Evolutionary conservation across 2,797 vertebrate genomes (phyloP).

Genomic region (Zalophus californianus): DNA sequence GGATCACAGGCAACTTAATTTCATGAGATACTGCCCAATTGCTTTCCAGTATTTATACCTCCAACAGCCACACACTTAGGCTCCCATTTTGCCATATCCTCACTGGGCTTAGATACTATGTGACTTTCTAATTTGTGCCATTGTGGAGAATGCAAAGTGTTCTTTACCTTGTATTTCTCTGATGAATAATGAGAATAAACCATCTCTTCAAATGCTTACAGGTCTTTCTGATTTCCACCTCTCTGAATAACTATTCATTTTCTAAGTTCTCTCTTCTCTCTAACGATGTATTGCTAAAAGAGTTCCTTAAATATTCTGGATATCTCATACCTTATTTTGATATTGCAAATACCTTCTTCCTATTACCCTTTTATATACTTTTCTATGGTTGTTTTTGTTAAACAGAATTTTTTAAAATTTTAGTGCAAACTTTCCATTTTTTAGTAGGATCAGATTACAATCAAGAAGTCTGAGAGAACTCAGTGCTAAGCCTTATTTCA

Average conservation of each 20-base stretch:
- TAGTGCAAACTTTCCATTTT: background rate
- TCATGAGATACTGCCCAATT: background rate
- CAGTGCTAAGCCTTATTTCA: background rate
- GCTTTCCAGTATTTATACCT: background rate
- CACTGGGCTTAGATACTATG: background rate
- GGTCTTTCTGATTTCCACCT: background rate
- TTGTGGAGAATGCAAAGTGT: background rate
- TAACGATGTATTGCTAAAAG: background rate
- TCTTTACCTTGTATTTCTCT: background rate
- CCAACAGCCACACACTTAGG: background rate
- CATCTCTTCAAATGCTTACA: background rate
- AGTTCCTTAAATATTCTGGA: background rate
- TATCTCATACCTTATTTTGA: background rate
- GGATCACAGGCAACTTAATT: background rate
- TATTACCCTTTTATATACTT: background rate
- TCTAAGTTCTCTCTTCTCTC: background rate
- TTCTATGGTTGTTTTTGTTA: background rate
- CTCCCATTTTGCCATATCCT: background rate
- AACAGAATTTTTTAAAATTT: background rate
- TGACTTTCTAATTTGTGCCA: background rate
- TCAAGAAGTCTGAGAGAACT: background rate
- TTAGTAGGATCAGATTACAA: background rate
- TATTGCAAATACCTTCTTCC: background rate
- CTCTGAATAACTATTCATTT: constrained; percentile 10
- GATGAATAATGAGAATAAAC: background rate